Percentiles rank a stretch among this genome's conserved stretches.
These are phyloP conservation scores for Mormyrus lacerda DNA, from an alignment of 2,113 vertebrate species.

Conservation along the genomic window DNA sequence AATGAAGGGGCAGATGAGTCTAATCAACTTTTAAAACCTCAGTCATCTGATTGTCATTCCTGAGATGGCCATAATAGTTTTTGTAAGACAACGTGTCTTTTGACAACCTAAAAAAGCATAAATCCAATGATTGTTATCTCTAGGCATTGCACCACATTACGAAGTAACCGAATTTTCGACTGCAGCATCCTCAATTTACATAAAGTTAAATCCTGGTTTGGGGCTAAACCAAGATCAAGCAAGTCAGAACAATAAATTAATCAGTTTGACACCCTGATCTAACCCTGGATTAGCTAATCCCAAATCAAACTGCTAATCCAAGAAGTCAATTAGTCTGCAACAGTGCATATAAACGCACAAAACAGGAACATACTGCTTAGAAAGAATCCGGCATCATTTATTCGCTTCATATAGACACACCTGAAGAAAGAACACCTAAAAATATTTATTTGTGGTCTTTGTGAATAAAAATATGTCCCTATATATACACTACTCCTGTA, in stretches of 20 bases:
- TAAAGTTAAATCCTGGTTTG: constrained; percentile 44
- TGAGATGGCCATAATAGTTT: background rate
- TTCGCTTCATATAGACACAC: background rate
- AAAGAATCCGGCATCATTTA: background rate
- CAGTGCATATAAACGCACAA: constrained; percentile 20
- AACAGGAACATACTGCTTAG: background rate
- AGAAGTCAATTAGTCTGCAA: constrained; percentile 51
- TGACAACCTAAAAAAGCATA: background rate
- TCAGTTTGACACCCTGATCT: constrained; percentile 29
- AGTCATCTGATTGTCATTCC: background rate
- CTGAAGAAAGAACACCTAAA: background rate
- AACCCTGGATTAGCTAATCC: constrained; percentile 57
- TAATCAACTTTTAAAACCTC: background rate
- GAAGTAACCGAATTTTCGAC: constrained; percentile 47
- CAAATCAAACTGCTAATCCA: constrained; percentile 51
- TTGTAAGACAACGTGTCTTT: background rate
- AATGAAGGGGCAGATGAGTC: background rate
- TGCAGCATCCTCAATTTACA: constrained; percentile 52
- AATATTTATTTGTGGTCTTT: background rate
- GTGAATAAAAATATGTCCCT: background rate
- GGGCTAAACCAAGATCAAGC: constrained; percentile 47
- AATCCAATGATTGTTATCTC: constrained; percentile 46
- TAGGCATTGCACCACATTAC: constrained; percentile 47
- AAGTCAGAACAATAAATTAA: constrained; percentile 15
- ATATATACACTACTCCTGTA: background rate